These are phyloP conservation scores for Diarsia mendica DNA, from an alignment of 2,888 invertebrate genomes.

Conservation along the genomic window DNA sequence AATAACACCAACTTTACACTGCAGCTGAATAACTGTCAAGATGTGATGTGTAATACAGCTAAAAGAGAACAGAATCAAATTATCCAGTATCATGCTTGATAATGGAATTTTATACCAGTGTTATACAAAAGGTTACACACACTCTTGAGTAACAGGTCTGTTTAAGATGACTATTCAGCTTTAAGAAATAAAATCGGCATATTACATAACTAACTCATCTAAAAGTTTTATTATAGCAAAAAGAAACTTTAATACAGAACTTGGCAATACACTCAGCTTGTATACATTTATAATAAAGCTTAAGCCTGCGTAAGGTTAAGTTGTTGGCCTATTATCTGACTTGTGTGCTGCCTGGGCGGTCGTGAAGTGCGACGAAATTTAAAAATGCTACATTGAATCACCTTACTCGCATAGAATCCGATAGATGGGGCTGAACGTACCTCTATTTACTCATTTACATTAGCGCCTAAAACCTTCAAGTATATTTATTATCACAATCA, in stretches of 20 bases:
- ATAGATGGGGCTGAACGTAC: slow-evolving; percentile 43
- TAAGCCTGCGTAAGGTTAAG: no score
- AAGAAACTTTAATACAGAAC: neutral
- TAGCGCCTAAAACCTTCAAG: no score
- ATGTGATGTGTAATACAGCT: slow-evolving; percentile 7
- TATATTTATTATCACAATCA: neutral
- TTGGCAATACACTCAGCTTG: no score
- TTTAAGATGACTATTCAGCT: slow-evolving; percentile 4
- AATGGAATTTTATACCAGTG: slow-evolving; percentile 4
- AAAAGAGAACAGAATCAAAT: neutral
- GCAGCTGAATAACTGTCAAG: slow-evolving; percentile 15
- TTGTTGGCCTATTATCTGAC: no score
- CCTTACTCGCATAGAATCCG: neutral
- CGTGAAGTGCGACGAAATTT: neutral
- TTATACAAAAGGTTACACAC: slow-evolving; percentile 10
- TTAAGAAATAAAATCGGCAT: slow-evolving; percentile 5
- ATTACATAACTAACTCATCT: neutral
- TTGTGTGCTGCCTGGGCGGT: no score
- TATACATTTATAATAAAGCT: no score
- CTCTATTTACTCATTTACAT: neutral
- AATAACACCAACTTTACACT: neutral
- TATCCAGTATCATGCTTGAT: slow-evolving; percentile 12
- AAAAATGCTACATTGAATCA: neutral
- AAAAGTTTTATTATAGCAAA: slow-evolving; percentile 9
- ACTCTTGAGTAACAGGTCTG: slow-evolving; percentile 11